A percentile compares a stretch with the other conserved stretches of the same genome.
phyloP scores from a whole-genome alignment of 2,888 invertebrate genomes.

The Hyles lineata region DNA sequence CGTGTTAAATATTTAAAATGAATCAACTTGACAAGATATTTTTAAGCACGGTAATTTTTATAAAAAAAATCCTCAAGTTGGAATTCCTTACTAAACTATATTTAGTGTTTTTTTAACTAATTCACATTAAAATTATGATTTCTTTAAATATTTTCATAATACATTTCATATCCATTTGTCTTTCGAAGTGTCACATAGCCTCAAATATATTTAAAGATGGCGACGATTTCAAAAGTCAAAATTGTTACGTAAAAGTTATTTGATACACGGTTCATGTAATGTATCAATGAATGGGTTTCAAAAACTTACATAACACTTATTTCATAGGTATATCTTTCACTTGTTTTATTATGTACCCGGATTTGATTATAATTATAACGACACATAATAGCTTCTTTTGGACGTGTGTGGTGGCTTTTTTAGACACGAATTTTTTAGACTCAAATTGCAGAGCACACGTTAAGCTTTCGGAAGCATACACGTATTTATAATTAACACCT shows the following conservation, averaged over 20 bases:
- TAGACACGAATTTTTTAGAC: too few relatives aligned
- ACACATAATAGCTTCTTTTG: neutral
- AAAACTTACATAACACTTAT: slow-evolving; percentile 3
- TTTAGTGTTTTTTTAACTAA: too few relatives aligned
- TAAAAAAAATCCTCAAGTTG: too few relatives aligned
- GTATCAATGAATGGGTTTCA: neutral
- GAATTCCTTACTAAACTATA: too few relatives aligned
- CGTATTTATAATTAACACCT: too few relatives aligned
- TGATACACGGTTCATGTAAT: neutral
- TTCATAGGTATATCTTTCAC: neutral
- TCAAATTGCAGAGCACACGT: too few relatives aligned
- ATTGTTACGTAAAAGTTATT: slow-evolving; percentile 15
- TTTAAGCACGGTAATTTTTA: too few relatives aligned
- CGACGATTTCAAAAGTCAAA: neutral
- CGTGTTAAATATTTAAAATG: neutral
- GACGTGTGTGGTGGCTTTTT: too few relatives aligned
- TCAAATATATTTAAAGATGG: slow-evolving; percentile 4
- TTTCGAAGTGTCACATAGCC: neutral
- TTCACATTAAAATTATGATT: too few relatives aligned
- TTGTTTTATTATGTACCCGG: slow-evolving; percentile 16
- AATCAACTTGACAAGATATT: too few relatives aligned
- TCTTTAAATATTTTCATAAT: neutral
- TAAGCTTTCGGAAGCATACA: too few relatives aligned
- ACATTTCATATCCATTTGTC: neutral
- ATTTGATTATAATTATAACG: neutral